Percentiles rank a stretch among this genome's conserved stretches.
Conservation (phyloP, 2,888 invertebrate species). For the Byasa hedistus region DNA sequence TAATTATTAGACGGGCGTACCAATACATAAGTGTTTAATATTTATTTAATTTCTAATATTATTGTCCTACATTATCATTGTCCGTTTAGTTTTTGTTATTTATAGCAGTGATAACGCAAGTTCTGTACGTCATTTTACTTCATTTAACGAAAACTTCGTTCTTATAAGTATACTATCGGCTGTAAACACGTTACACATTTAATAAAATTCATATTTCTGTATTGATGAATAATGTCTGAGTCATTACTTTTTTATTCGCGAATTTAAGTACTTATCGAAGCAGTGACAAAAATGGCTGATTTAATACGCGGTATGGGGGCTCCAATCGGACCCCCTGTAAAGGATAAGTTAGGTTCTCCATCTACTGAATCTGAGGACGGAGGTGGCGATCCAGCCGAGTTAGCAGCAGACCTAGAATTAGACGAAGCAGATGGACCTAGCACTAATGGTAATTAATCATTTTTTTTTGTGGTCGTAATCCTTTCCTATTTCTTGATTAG, state of each 20-base stretch:
- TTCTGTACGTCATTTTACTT: too few relatives aligned
- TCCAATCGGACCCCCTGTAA: slow-evolving; percentile 82
- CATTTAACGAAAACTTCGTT: slow-evolving; percentile 7
- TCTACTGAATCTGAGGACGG: slow-evolving; percentile 93
- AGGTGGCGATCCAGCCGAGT: slow-evolving; percentile 82
- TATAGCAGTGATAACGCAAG: too few relatives aligned
- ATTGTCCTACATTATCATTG: slow-evolving; percentile 14
- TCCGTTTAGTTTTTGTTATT: too few relatives aligned
- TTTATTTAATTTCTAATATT: slow-evolving; percentile 22
- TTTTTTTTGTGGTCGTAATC: background rate
- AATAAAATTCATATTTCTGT: slow-evolving; percentile 36
- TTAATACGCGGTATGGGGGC: slow-evolving; percentile 84
- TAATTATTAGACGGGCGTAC: slow-evolving; percentile 51
- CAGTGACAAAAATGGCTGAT: slow-evolving; percentile 81
- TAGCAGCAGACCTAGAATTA: slow-evolving; percentile 83
- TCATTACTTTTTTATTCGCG: slow-evolving; percentile 37
- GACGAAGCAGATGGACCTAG: slow-evolving; percentile 85
- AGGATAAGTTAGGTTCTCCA: slow-evolving; percentile 89
- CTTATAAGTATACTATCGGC: slow-evolving; percentile 19
- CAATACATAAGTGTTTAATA: slow-evolving; percentile 36
- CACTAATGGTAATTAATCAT: slow-evolving; percentile 75
- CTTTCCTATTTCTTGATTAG: background rate
- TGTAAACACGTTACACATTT: slow-evolving; percentile 48
- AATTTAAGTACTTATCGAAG: slow-evolving; percentile 23
- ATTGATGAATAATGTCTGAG: slow-evolving; percentile 56